Conservation (phyloP, 1,140 invertebrate species). For the Drosophila busckii region DNA sequence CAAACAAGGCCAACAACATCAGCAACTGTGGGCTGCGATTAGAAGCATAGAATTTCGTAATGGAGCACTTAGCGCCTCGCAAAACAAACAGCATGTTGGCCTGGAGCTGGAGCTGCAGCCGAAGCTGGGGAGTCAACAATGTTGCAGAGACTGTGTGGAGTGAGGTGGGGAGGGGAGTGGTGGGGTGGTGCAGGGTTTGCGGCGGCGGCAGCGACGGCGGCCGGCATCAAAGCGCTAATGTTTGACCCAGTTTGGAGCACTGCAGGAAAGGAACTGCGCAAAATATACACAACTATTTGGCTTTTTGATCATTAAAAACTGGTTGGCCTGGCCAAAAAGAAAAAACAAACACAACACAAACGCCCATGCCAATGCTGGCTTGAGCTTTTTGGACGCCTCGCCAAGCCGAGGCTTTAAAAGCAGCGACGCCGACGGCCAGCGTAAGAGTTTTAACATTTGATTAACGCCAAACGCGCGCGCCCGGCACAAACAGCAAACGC, state of each 20-base stretch:
- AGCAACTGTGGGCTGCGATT: conserved; percentile 43
- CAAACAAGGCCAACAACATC: conserved; percentile 44
- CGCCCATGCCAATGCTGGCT: conserved; percentile 28
- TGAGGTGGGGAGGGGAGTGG: too few relatives aligned
- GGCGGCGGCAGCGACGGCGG: conserved; percentile 1
- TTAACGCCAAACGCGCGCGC: conserved; percentile 47
- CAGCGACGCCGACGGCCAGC: conserved; percentile 45
- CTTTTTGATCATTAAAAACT: conserved; percentile 73
- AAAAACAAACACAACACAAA: conserved; percentile 7
- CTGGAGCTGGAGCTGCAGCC: background rate
- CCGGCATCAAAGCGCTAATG: conserved; percentile 49
- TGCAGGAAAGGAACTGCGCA: conserved; percentile 50
- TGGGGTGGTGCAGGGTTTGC: background rate
- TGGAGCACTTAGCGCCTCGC: conserved; percentile 64
- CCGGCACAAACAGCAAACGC: conserved; percentile 25
- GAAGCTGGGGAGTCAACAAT: background rate
- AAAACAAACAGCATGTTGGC: background rate
- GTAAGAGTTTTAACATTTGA: conserved; percentile 55
- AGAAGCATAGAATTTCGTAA: conserved; percentile 76
- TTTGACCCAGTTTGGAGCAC: conserved; percentile 62
- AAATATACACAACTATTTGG: conserved; percentile 57
- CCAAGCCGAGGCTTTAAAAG: conserved; percentile 57
- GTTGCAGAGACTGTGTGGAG: too few relatives aligned
- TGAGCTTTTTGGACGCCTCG: conserved; percentile 26
- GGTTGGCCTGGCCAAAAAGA: conserved; percentile 47